Conservation (phyloP, 1,140 invertebrate genomes). For the Atopsyche davidsoni region DNA sequence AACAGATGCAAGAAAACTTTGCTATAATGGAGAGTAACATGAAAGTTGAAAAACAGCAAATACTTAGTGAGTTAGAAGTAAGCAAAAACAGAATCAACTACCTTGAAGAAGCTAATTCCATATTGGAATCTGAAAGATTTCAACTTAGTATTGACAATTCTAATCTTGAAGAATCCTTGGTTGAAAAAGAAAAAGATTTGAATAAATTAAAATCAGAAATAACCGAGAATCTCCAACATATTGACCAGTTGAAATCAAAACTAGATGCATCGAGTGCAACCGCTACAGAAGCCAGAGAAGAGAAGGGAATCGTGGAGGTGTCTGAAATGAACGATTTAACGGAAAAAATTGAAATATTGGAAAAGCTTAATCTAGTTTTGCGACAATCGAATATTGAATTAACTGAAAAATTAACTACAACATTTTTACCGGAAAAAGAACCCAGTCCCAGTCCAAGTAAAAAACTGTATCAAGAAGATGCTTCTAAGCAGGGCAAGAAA, state of each 20-base stretch:
- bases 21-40: slow-evolving; percentile 62
- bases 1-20: slow-evolving; percentile 73
- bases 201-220: slow-evolving; percentile 32
- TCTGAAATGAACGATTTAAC: slow-evolving; percentile 43
- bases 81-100: slow-evolving; percentile 52
- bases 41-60: slow-evolving; percentile 58
- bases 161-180: slow-evolving; percentile 50
- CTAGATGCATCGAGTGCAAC: slow-evolving; percentile 33
- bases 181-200: slow-evolving; percentile 41
- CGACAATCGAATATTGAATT: slow-evolving; percentile 50
- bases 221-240: slow-evolving; percentile 16
- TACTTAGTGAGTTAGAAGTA: slow-evolving; percentile 49
- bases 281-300: slow-evolving; percentile 34
- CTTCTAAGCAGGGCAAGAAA: slow-evolving; percentile 9
- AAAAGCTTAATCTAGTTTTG: slow-evolving; percentile 49
- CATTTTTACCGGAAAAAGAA: slow-evolving; percentile 25
- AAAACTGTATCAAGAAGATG: slow-evolving; percentile 14
- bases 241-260: slow-evolving; percentile 16
- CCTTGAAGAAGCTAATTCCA: slow-evolving; percentile 47
- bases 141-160: slow-evolving; percentile 52
- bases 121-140: slow-evolving; percentile 50
- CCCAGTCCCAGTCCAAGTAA: not conserved
- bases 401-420: slow-evolving; percentile 46
- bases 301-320: slow-evolving; percentile 46
- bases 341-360: slow-evolving; percentile 45